Conservation (phyloP, 2,113 vertebrate genomes). For the Larimichthys polyactis region DNA sequence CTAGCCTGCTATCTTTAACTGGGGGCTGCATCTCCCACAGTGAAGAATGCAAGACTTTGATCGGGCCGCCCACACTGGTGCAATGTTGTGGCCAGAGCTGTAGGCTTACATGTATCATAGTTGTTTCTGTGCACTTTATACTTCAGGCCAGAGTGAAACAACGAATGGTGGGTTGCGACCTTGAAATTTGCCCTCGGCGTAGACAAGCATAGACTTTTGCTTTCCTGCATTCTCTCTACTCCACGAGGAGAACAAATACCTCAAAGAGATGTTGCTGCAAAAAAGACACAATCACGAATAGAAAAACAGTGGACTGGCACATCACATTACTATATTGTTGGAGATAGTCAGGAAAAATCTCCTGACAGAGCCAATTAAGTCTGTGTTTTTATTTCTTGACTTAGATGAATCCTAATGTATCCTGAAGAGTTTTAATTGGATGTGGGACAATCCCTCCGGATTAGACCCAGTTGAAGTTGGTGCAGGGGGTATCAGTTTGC, state of each 20-base stretch:
- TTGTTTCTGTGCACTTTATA: constrained; percentile 50
- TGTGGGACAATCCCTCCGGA: constrained; percentile 42
- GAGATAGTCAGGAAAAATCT: constrained; percentile 26
- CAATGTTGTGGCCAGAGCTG: constrained; percentile 59
- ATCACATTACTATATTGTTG: background rate
- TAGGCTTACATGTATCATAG: constrained; percentile 59
- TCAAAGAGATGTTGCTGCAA: constrained; percentile 45
- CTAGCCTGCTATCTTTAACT: constrained; percentile 63
- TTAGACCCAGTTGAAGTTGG: constrained; percentile 31
- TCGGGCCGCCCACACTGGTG: constrained; percentile 68
- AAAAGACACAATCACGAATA: constrained; percentile 17
- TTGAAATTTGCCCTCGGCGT: constrained; percentile 55
- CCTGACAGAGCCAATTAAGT: constrained; percentile 49
- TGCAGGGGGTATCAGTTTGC: constrained; percentile 16
- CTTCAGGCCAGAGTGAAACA: constrained; percentile 54
- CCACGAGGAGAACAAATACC: constrained; percentile 35
- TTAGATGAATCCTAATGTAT: constrained; percentile 27
- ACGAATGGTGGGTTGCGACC: constrained; percentile 50
- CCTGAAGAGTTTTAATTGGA: constrained; percentile 67
- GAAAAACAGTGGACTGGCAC: background rate
- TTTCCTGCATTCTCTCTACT: constrained; percentile 23
- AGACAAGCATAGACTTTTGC: constrained; percentile 42
- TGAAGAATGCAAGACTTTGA: constrained; percentile 58
- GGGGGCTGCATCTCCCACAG: constrained; percentile 65
- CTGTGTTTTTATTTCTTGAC: constrained; percentile 25